A percentile compares a stretch with the other conserved stretches of the same genome.
phyloP scores from a whole-genome alignment of 1,140 invertebrate species.

The Drosophila fuyamai region DNA sequence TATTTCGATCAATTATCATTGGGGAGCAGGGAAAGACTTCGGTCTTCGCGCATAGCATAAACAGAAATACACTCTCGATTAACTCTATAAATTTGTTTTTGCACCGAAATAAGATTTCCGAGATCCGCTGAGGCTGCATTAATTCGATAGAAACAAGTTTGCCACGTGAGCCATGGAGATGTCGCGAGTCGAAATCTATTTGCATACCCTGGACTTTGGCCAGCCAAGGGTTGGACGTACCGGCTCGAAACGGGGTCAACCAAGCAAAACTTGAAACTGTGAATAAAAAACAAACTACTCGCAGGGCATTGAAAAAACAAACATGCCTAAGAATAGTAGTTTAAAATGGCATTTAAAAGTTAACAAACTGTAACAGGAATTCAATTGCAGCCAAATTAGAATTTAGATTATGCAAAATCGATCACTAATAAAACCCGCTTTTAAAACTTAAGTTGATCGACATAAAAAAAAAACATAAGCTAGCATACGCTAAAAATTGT shows the following conservation, averaged over 20 bases:
- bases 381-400: not conserved
- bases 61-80: not conserved
- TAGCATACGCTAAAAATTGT: too few species aligned
- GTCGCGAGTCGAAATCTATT: conserved; percentile 1
- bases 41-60: not conserved
- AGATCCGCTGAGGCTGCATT: conserved; percentile 15
- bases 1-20: conserved; percentile 11
- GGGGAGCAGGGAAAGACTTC: conserved; percentile 11
- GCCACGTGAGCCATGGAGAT: conserved; percentile 16
- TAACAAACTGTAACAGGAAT: not conserved
- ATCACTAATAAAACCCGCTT: too few species aligned
- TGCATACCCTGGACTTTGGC: conserved; percentile 26
- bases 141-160: conserved; percentile 37
- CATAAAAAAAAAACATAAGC: too few species aligned
- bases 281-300: not conserved
- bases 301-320: not conserved
- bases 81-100: not conserved
- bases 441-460: too few species aligned
- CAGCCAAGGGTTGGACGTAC: conserved; percentile 7
- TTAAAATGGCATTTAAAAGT: not conserved
- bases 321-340: not conserved
- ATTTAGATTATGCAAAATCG: too few species aligned
- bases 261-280: conserved; percentile 4
- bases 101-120: conserved; percentile 9
- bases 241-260: conserved; percentile 12